Base-by-base conservation (phyloP, 2,888 invertebrate genomes). In the Ditylenchus weischeri region DNA sequence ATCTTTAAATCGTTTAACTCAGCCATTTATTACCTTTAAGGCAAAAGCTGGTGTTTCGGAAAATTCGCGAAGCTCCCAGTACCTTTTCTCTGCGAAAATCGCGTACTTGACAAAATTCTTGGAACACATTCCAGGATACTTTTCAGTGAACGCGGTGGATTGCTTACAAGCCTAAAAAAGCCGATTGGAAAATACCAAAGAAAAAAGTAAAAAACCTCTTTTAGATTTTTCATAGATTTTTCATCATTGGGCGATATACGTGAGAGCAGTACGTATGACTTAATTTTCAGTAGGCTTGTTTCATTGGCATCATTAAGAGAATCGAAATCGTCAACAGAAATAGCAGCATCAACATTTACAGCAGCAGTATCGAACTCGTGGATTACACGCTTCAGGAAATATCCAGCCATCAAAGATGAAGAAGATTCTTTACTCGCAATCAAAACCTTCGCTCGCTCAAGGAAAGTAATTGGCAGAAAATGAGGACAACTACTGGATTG, bases 11-110 rank as follows among this genome's bases (percentile, higher is more conserved):
- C n/a, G n/a, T n/a, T n/a, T n/a, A n/a, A n/a, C 5, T 29, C 29
- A 29, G 29, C 5, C 29, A 29, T 29, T 43, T 6, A 8, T 43
- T 10, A 43, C 54, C 36, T 59, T 59, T 8, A 59, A n/a, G 2
- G 59, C 59, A 59, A 59, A 59, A 15, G 59, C 43, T 19, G 21
- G 59, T 13, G 59, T 59, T 43, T 59, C 59, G 23, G 59, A 29
- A 38, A 59, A 59, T 6, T 21, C 36, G 23, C 59, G 59, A 19
- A 59, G 21, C 15, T 59, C 59, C 13, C 35, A 23, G 29, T 59
- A 59, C 15, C 59, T 35, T 35, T 59, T 59, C 23, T 59, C 59
- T 8, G 43, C 59, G 21, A 59, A 59, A 38, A 29, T 59, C n/a
- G 59, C 59, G 59, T 59, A 59, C 19, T 43, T 35, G 11, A 59